Conservation (phyloP, 2,888 invertebrate species). For the Hyposoter dolosus region DNA sequence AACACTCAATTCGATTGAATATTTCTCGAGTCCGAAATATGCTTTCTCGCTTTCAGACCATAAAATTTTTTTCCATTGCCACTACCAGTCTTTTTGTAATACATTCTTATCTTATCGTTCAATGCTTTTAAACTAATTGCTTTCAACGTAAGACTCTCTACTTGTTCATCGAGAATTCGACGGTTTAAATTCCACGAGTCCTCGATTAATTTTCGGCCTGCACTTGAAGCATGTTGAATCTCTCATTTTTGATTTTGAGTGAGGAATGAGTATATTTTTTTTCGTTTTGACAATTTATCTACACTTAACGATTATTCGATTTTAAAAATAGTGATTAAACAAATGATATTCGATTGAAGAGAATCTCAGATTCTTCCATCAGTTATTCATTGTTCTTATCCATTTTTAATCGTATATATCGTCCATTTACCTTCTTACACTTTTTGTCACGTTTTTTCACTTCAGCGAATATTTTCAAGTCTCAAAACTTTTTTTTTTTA, state of each 20-base stretch:
- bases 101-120: slow-evolving; percentile 46
- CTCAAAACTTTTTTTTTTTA: slow-evolving; percentile 5
- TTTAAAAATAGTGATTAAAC: slow-evolving; percentile 58
- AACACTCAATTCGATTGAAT: slow-evolving; percentile 48
- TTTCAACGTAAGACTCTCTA: background rate
- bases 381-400: slow-evolving; percentile 20
- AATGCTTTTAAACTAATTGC: slow-evolving; percentile 13
- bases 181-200: slow-evolving; percentile 10
- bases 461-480: background rate
- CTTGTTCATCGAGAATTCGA: background rate
- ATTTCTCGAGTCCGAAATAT: slow-evolving; percentile 1
- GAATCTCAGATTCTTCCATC: slow-evolving; percentile 33
- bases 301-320: slow-evolving; percentile 59
- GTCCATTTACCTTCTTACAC: background rate
- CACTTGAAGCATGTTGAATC: slow-evolving; percentile 17
- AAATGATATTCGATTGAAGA: slow-evolving; percentile 66
- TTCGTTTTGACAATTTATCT: slow-evolving; percentile 56
- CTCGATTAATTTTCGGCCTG: slow-evolving; percentile 25
- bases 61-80: slow-evolving; percentile 60
- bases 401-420: background rate
- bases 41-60: slow-evolving; percentile 45
- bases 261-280: slow-evolving; percentile 62
- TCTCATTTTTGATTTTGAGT: slow-evolving; percentile 27
- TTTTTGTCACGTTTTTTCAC: background rate
- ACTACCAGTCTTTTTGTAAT: slow-evolving; percentile 66